Percentiles rank a stretch among this genome's conserved stretches.
phyloP scores from a whole-genome alignment of 2,888 invertebrate genomes.

The Zonitis immaculata region DNA sequence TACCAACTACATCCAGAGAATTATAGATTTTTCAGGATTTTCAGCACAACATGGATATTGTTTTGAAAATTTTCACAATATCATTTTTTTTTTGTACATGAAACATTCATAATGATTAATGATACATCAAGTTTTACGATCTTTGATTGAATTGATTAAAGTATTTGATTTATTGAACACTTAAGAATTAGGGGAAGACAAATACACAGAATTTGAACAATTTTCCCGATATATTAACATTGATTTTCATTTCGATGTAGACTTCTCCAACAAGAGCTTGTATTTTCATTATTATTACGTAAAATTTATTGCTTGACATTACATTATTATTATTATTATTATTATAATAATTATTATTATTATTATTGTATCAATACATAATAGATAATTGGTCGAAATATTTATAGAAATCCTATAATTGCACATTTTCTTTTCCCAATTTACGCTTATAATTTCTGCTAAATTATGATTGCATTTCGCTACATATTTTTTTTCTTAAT shows the following conservation, averaged over 20 bases:
- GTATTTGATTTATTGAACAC: conserved; percentile 13
- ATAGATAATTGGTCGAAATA: conserved; percentile 23
- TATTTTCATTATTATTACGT: conserved; percentile 8
- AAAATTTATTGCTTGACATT: conserved; percentile 20
- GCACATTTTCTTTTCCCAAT: conserved; percentile 13
- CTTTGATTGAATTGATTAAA: conserved; percentile 1
- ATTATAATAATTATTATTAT: background rate
- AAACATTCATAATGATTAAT: conserved; percentile 17
- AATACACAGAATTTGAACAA: conserved; percentile 10
- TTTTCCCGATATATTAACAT: background rate
- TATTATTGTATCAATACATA: background rate
- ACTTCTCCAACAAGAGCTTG: background rate
- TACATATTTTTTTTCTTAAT: conserved; percentile 26
- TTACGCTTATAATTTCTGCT: conserved; percentile 9
- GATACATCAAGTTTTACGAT: conserved; percentile 12
- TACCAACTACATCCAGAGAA: too few species aligned
- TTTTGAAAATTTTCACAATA: background rate
- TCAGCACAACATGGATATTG: conserved; percentile 4
- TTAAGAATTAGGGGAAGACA: conserved; percentile 18
- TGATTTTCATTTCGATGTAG: conserved; percentile 15
- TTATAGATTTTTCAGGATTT: background rate
- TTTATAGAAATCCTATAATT: conserved; percentile 19
- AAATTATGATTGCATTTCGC: conserved; percentile 36
- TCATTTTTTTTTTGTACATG: conserved; percentile 13
- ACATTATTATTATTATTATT: conserved; percentile 8